Evolutionary conservation across 1,140 invertebrate species (phyloP), one percentile per base, ranked within the genome.

Genomic region (Lucilia sericata): DNA sequence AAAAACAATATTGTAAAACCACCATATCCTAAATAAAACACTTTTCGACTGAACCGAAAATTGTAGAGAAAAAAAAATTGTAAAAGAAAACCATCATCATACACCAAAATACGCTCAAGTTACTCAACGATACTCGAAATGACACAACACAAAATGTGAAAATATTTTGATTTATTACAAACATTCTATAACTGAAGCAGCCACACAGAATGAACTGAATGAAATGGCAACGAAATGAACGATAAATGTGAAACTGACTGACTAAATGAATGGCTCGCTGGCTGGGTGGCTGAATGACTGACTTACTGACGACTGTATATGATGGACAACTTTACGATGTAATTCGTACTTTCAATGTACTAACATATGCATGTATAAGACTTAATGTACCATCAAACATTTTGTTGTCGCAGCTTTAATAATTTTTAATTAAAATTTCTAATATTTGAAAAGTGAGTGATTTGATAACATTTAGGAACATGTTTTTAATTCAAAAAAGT

Each of bases 61-160:
- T 2, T 42, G 5, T 8, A 7, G 10, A 8, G 42, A 42, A 83
- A 74, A 13, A 65, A 83, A 30, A 83, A 83, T 1, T 14, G 55
- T 2, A 25, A 42, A 42, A 42, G 42, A 42, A 42, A 42, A 42
- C 5, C 42, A 30, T 10, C 42, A 42, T 42, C 42, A 42, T 10
- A 42, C 42, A 42, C 42, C 42, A 42, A 42, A 60, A 42, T 42
- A 78, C 36, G 42, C 75, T 60, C 34, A n/a, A 42, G 75, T 78
- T 78, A 78, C 36, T 78, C 75, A 78, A 78, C 34, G 17, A 78
- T 78, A n/a, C 36, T n/a, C 14, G 10, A 36, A 42, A 78, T 78
- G 75, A 42, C 34, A 42, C 3, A 36, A 47, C n/a, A 78, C 34
- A 78, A 78, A 78, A 42, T n/a, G 17, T 30, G 36, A 78, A 78